Evolutionary conservation across 1,140 invertebrate genomes (phyloP).

Genomic region (Drosophila nikananu): DNA sequence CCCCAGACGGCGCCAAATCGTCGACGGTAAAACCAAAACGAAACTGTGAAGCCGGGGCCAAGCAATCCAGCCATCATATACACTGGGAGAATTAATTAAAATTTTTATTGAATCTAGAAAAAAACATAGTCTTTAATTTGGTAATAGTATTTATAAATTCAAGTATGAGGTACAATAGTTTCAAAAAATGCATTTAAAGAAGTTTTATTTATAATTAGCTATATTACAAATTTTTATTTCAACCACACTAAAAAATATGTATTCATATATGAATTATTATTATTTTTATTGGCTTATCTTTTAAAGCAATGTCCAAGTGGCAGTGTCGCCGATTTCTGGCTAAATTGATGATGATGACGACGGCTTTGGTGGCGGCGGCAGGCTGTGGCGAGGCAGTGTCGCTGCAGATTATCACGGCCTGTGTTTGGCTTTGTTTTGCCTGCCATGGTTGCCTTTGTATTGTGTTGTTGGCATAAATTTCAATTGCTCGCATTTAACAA

Average conservation of each 20-base stretch:
- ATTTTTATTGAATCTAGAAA: not conserved
- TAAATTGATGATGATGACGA: slow-evolving; percentile 79
- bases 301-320: slow-evolving; percentile 10
- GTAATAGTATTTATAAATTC: not conserved
- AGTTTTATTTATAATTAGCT: not conserved
- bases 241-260: not conserved
- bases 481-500: slow-evolving; percentile 82
- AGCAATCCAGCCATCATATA: slow-evolving; percentile 16
- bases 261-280: not conserved
- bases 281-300: not conserved
- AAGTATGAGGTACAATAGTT: not conserved
- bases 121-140: accelerated
- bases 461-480: slow-evolving; percentile 76
- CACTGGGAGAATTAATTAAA: not conserved
- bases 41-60: slow-evolving; percentile 18
- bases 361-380: slow-evolving; percentile 3
- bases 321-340: slow-evolving; percentile 63
- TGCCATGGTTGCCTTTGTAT: slow-evolving; percentile 40
- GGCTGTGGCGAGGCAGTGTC: slow-evolving; percentile 23
- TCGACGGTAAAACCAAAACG: slow-evolving; percentile 46
- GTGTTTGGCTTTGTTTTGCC: slow-evolving; percentile 55
- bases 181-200: not conserved
- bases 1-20: slow-evolving; percentile 74
- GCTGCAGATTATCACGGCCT: slow-evolving; percentile 66
- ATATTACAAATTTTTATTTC: not conserved